phyloP scores from a whole-genome alignment of 2,113 vertebrate species.

The Nerophis ophidion region DNA sequence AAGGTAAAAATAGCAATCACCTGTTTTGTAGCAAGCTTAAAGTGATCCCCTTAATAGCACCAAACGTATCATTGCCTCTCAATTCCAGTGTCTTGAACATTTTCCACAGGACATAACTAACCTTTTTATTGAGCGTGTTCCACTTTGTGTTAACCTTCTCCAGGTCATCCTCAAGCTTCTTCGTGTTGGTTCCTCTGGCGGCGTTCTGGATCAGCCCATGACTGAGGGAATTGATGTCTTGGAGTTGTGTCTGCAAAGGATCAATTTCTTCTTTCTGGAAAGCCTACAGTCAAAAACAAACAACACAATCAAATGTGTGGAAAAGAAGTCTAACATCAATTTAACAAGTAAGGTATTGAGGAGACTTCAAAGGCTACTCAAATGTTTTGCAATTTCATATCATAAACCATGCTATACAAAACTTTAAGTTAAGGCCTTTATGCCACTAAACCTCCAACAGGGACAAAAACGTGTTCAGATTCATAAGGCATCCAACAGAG shows the following conservation, averaged over 20 bases:
- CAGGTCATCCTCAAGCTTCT: conserved; percentile 82
- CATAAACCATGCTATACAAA: not conserved
- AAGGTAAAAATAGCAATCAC: conserved; percentile 34
- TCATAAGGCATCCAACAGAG: not conserved
- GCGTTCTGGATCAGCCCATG: conserved; percentile 92
- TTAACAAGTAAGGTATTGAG: not conserved
- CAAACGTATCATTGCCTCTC: not conserved
- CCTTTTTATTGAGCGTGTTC: conserved; percentile 98
- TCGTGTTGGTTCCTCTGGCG: conserved; percentile 79
- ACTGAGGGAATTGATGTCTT: conserved; percentile 88
- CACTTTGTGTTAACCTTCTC: conserved; percentile 83
- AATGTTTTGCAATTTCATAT: not conserved
- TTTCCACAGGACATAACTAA: conserved; percentile 32
- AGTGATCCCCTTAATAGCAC: not conserved
- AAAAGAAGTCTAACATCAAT: not conserved
- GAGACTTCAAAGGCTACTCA: not conserved
- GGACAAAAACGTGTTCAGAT: not conserved
- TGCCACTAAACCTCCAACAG: not conserved
- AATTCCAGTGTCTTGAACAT: not conserved
- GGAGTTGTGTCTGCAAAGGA: conserved; percentile 83
- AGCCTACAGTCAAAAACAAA: conserved; percentile 65
- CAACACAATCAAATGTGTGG: not conserved
- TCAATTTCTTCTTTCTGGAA: conserved; percentile 96
- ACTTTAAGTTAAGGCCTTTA: too few species aligned
- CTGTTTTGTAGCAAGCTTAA: conserved; percentile 7